Percentiles rank a stretch among this genome's conserved stretches.
These are phyloP conservation scores for Erinaceus europaeus DNA, from an alignment of 2,113 vertebrate species.

Conservation along the genomic window DNA sequence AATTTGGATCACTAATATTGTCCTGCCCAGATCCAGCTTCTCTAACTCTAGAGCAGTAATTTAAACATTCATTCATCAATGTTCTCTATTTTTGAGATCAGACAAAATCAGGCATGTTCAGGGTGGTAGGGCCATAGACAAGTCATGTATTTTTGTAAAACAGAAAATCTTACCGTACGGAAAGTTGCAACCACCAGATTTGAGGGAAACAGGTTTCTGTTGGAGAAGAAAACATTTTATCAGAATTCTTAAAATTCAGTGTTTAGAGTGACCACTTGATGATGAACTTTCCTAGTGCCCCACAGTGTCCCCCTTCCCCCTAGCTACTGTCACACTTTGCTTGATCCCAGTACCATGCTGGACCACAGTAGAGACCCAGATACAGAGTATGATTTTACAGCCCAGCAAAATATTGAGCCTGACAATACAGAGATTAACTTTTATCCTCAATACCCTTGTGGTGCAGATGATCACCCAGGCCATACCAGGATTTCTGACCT, in stretches of 20 bases:
- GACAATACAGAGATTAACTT: too few relatives aligned
- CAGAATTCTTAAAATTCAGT: slow-evolving; percentile 24
- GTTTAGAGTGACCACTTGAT: background rate
- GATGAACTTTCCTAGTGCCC: background rate
- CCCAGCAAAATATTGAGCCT: too few relatives aligned
- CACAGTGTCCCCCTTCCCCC: background rate
- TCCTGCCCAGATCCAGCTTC: background rate
- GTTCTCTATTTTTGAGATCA: too few relatives aligned
- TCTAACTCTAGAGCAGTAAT: background rate
- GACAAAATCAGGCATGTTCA: too few relatives aligned
- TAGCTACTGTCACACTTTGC: background rate
- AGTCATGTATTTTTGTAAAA: background rate
- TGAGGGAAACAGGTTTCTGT: slow-evolving; percentile 95
- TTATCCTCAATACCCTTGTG: background rate
- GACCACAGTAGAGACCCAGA: background rate
- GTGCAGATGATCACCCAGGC: background rate
- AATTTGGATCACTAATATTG: background rate
- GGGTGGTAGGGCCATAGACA: too few relatives aligned
- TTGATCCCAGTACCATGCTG: background rate
- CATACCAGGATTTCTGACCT: background rate
- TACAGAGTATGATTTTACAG: too few relatives aligned
- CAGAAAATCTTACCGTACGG: slow-evolving; percentile 87
- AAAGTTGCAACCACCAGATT: slow-evolving; percentile 96
- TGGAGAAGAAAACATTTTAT: slow-evolving; percentile 64
- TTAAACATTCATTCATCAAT: background rate